These are phyloP conservation scores for Drosophila bipectinata DNA, from an alignment of 1,140 invertebrate species.

Conservation along the genomic window DNA sequence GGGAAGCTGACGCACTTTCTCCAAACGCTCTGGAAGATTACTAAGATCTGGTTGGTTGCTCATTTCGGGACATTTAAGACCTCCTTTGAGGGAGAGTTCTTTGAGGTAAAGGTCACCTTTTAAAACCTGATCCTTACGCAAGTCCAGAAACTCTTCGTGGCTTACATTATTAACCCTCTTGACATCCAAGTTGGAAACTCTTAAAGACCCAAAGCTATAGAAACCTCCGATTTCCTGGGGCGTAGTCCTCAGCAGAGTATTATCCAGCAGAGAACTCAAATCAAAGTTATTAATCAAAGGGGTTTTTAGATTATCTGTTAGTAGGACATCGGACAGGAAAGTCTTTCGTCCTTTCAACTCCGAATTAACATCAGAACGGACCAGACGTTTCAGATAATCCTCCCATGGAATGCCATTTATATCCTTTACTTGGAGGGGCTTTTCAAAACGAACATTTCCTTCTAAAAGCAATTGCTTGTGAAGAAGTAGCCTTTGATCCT, in stretches of 20 bases:
- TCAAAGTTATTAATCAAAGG: slow-evolving; percentile 43
- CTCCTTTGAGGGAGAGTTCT: slow-evolving; percentile 48
- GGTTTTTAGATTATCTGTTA: slow-evolving; percentile 49
- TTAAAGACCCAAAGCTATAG: slow-evolving; percentile 53
- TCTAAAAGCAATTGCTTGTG: slow-evolving; percentile 72
- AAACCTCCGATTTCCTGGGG: slow-evolving; percentile 58
- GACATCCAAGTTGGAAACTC: slow-evolving; percentile 63
- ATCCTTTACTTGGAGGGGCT: slow-evolving; percentile 36
- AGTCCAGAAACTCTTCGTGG: slow-evolving; percentile 50
- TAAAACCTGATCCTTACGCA: slow-evolving; percentile 14
- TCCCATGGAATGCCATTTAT: slow-evolving; percentile 63
- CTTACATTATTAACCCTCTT: slow-evolving; percentile 45
- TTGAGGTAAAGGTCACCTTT: slow-evolving; percentile 49
- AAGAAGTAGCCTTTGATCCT: slow-evolving; percentile 41
- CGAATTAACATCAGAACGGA: slow-evolving; percentile 44
- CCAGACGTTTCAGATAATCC: slow-evolving; percentile 30
- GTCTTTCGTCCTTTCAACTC: slow-evolving; percentile 46
- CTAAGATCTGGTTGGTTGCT: slow-evolving; percentile 1
- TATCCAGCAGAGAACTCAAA: slow-evolving; percentile 56
- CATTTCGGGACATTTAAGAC: slow-evolving; percentile 32
- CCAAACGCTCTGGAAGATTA: slow-evolving; percentile 13
- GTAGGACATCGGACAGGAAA: slow-evolving; percentile 42
- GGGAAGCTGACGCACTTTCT: slow-evolving; percentile 23
- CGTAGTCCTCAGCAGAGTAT: slow-evolving; percentile 63
- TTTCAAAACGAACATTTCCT: slow-evolving; percentile 66